Evolutionary conservation across 1,140 invertebrate genomes (phyloP), one percentile per base, ranked within the genome.

Genomic region (Bombus terrestris): DNA sequence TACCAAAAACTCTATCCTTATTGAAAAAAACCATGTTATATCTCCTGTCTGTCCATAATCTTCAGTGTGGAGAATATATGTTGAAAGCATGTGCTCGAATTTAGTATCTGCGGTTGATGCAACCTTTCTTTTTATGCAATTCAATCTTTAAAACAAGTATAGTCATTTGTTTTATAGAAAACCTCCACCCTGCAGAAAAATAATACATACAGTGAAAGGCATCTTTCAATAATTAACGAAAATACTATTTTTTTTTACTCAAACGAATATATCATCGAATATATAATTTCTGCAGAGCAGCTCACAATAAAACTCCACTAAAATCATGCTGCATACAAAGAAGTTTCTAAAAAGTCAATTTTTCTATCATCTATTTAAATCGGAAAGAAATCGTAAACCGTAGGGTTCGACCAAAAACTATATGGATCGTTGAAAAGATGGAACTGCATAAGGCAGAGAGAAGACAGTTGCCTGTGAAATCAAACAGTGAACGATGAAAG

Each of bases 101-200:
- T 95, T 95, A 95, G 95, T 94, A 94, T 93, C 91, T 83, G 69
- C 39, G 89, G 78, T 90, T 74, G 85, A 88, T 84, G 80, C 91
- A 94, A 94, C 92, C 82, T 93, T 94, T 95, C 91, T 94, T 92
- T 91, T 90, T 92, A 93, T 94, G 94, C 94, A 94, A 90, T 89
- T 92, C 92, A 92, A 94, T 93, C 68, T 75, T 90, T 83, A 81
- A 87, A 83, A 91, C 57, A 87, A 84, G 77, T 68, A 62, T 74
- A 15, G 71, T 86, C 47, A 86, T 81, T 39, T 80, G 32, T 64
- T 18, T 66, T 66, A 73, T 10, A 64, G n/a, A 25, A 53, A 32
- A 59, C 68, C 87, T 91, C 90, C 87, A 62, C 53, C 80, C 80
- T 89, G 81, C 85, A 89, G 85, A 91, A 91, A 77, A 71, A 3